Conservation (phyloP, 2,797 vertebrate species). For the Siniperca scherzeri region DNA sequence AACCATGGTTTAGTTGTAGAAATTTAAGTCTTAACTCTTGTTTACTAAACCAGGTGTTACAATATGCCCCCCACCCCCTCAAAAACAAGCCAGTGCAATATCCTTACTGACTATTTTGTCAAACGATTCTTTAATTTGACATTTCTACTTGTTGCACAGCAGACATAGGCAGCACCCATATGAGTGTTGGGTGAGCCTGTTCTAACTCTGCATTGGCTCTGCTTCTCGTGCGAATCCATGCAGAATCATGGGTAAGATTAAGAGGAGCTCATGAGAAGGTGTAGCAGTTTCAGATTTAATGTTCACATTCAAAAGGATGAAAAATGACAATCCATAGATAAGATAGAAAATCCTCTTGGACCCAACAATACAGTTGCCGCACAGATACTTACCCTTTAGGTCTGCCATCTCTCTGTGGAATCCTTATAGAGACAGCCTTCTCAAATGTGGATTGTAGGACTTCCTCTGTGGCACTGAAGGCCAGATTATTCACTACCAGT, state of each 20-base stretch:
- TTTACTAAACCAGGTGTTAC: background rate
- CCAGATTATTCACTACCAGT: slow-evolving; percentile 94
- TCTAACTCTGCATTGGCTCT: slow-evolving; percentile 62
- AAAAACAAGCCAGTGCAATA: background rate
- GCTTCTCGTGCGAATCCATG: slow-evolving; percentile 91
- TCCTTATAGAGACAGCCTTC: slow-evolving; percentile 91
- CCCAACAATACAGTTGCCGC: background rate
- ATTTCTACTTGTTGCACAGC: slow-evolving; percentile 68
- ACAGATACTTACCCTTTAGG: slow-evolving; percentile 89
- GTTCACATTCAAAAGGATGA: background rate
- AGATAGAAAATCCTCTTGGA: background rate
- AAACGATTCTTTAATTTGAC: background rate
- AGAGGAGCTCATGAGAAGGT: slow-evolving; percentile 94
- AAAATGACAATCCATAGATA: background rate
- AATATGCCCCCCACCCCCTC: background rate
- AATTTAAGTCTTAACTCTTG: background rate
- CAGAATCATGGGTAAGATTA: slow-evolving; percentile 85
- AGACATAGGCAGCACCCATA: slow-evolving; percentile 58
- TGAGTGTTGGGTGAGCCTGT: slow-evolving; percentile 2
- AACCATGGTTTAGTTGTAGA: background rate
- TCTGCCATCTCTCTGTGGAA: slow-evolving; percentile 94
- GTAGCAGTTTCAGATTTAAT: rapidly evolving
- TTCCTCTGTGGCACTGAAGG: slow-evolving; percentile 93
- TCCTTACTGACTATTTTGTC: background rate
- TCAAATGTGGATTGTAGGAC: slow-evolving; percentile 92